Conservation (phyloP, 1,140 invertebrate species). For the Neodiprion lecontei region DNA sequence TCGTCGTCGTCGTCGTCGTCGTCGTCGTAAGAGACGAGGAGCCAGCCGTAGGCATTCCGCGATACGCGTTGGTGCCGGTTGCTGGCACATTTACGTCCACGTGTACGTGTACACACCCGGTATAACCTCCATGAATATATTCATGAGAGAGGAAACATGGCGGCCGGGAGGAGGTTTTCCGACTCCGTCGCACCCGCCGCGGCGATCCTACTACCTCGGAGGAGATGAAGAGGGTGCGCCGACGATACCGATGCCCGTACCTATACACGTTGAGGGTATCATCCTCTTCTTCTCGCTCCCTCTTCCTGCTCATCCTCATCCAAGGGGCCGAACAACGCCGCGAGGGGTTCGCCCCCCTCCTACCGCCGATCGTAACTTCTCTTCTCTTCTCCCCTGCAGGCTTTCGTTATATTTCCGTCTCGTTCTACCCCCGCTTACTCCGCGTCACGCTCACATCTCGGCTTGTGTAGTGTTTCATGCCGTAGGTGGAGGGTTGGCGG, state of each 20-base stretch:
- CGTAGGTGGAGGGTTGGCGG: neutral
- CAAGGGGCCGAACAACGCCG: neutral
- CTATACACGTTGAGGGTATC: neutral
- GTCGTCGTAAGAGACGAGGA: neutral
- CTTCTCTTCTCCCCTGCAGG: conserved; percentile 13
- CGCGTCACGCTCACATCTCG: neutral
- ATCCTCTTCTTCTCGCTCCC: conserved; percentile 11
- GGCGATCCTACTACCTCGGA: neutral
- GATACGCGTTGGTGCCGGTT: too few relatives aligned
- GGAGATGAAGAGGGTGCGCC: neutral
- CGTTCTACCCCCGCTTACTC: neutral
- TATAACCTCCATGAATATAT: conserved; percentile 34
- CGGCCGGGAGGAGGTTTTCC: conserved; percentile 23
- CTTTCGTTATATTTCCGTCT: neutral
- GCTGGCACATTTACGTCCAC: neutral
- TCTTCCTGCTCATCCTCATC: conserved; percentile 6
- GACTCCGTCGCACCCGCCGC: conserved; percentile 13
- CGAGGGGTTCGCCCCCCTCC: neutral
- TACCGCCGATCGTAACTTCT: conserved; percentile 7
- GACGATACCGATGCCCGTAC: neutral
- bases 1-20: too few relatives aligned
- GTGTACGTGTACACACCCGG: neutral
- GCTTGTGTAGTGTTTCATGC: neutral
- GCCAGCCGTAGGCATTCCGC: neutral
- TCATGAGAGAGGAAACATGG: conserved; percentile 34